Evolutionary conservation across 2,888 invertebrate genomes (phyloP).

Genomic region (Argyresthia goedartella): DNA sequence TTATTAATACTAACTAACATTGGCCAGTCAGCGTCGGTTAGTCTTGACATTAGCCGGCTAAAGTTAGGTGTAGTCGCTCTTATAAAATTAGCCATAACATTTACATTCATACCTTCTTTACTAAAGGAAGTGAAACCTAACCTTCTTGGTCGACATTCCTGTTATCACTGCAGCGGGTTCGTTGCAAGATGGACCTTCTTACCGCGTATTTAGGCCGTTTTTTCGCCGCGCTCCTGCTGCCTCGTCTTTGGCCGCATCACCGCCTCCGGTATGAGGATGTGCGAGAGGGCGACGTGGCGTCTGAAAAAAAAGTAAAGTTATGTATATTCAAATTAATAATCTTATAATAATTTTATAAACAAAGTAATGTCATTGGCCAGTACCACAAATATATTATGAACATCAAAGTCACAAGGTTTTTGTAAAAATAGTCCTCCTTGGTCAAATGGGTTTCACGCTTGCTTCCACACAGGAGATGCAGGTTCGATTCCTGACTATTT

Average conservation of each 20-base stretch:
- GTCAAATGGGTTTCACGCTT: too few species aligned
- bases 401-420: too few species aligned
- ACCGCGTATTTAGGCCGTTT: conserved; percentile 7
- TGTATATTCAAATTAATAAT: too few species aligned
- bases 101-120: background rate
- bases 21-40: too few species aligned
- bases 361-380: too few species aligned
- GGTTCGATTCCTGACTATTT: too few species aligned
- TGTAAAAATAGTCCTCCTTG: too few species aligned
- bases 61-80: background rate
- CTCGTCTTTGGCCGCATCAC: conserved; percentile 13
- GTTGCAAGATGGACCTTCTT: too few species aligned
- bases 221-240: conserved; percentile 14
- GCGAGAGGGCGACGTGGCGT: conserved; percentile 48
- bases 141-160: background rate
- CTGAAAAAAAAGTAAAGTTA: conserved; percentile 30
- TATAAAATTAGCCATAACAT: background rate
- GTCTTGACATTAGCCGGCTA: background rate
- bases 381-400: too few species aligned
- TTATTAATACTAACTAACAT: too few species aligned
- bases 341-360: too few species aligned
- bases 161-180: background rate
- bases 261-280: conserved; percentile 22
- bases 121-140: background rate
- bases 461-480: too few species aligned